A percentile compares a stretch with the other conserved stretches of the same genome.
phyloP scores from a whole-genome alignment of 2,797 vertebrate genomes.

The Acropternis orthonyx region DNA sequence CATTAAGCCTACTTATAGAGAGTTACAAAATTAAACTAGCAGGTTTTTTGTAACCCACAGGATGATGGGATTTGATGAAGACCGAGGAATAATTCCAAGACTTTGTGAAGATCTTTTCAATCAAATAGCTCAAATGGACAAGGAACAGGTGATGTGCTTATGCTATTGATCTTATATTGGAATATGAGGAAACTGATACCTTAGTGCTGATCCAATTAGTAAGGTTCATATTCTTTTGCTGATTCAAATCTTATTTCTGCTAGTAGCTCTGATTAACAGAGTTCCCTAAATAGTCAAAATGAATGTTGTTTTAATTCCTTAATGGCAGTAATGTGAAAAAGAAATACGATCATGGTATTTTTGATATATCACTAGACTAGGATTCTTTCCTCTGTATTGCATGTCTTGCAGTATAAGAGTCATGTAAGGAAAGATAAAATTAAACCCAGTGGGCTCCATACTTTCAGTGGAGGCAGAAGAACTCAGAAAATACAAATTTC shows the following conservation, averaged over 20 bases:
- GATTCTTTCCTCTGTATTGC: neutral
- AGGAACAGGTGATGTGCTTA: conserved; percentile 77
- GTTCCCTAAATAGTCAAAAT: neutral
- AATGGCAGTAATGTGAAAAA: neutral
- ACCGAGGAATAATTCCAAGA: conserved; percentile 90
- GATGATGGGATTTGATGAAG: conserved; percentile 96
- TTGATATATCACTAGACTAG: neutral
- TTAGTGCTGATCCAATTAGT: neutral
- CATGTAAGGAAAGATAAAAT: neutral
- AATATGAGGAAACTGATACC: neutral
- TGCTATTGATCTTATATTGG: neutral
- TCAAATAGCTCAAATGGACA: conserved; percentile 76
- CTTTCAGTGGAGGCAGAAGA: neutral
- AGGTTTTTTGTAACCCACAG: conserved; percentile 67
- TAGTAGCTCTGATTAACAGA: neutral
- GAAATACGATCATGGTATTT: neutral
- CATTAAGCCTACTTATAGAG: neutral
- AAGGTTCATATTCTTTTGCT: neutral
- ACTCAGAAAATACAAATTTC: neutral
- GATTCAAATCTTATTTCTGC: neutral
- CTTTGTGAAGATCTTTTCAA: conserved; percentile 92
- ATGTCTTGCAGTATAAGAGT: neutral
- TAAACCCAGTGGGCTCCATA: neutral
- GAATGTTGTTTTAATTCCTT: neutral
- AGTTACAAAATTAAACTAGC: neutral